Evolutionary conservation across 2,113 vertebrate genomes (phyloP), one percentile per base, ranked within the genome.

Genomic region (Gambusia holbrooki): DNA sequence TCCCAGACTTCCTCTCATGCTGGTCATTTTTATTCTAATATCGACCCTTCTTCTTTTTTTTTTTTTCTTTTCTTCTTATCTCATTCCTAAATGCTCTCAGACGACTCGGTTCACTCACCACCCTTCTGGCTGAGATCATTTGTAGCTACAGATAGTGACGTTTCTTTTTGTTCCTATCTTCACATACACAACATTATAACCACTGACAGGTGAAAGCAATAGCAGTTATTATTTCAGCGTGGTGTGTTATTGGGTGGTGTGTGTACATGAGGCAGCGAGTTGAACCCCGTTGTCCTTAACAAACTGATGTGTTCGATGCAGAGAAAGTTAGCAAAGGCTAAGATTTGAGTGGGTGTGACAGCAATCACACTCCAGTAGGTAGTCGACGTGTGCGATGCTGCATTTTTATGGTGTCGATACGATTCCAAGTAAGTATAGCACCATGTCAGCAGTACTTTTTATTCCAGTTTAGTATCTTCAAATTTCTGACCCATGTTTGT

Each of bases 51-150:
- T 45, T 37, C 0, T 64, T 37, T 37, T 35, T 1, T 35, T 35
- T 35, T 33, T 33, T 1, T 33, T 35, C 2, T 35, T 22, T 71
- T 45, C 32, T 28, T 28, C 33, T 35, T 5, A 61, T n/a, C 10
- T 48, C n/a, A 66, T 67, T 51, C 8, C 61, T 79, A 68, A 78
- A 54, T 33, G 27, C 42, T 64, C 62, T 65, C 37, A 14, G 42
- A 11, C 45, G 37, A 15, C 45, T 63, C 15, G 11, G 25, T 63
- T 54, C 30, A 25, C 14, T 25, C 65, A 54, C 33, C 33, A 51
- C 8, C 7, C 68, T 54, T 45, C 40, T 33, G 14, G 51, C 30
- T 15, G 58, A 48, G 64, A 71, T 25, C 27, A 17, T 14, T 14
- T n/a, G 54, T 45, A 65, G 14, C 22, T 28, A n/a, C 10, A 66